Percentiles rank a stretch among this genome's conserved stretches.
These are phyloP conservation scores for Amblyopsis rosae DNA, from an alignment of 2,113 vertebrate genomes.

Conservation along the genomic window DNA sequence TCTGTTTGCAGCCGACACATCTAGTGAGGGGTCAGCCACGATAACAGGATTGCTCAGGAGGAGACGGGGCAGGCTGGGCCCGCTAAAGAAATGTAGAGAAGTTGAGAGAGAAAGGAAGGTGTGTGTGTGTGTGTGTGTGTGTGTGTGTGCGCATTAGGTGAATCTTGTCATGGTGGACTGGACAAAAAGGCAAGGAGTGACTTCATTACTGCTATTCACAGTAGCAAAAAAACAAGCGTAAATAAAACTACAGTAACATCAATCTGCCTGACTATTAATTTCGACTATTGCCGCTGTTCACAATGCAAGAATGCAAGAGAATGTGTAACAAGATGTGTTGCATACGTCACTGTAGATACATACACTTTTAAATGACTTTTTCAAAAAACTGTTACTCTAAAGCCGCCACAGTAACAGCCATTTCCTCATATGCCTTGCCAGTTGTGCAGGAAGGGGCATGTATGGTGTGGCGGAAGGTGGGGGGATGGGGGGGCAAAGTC, in stretches of 20 bases:
- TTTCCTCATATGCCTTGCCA: too few relatives aligned
- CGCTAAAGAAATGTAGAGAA: conserved; percentile 40
- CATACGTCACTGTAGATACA: too few relatives aligned
- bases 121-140: background rate
- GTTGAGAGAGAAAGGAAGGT: conserved; percentile 5
- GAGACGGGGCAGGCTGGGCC: conserved; percentile 38
- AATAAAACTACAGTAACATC: too few relatives aligned
- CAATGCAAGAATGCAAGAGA: too few relatives aligned
- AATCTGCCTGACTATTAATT: too few relatives aligned
- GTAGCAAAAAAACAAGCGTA: too few relatives aligned
- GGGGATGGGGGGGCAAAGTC: conserved; percentile 9
- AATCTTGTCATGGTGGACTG: conserved; percentile 16
- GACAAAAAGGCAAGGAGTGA: conserved; percentile 1
- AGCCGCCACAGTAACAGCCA: too few relatives aligned
- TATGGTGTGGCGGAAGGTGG: conserved; percentile 15
- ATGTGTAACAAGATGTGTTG: too few relatives aligned
- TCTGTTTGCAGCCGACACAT: conserved; percentile 72
- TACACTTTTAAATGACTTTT: too few relatives aligned
- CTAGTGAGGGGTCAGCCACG: conserved; percentile 60
- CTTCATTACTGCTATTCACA: background rate
- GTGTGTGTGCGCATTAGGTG: background rate
- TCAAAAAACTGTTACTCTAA: too few relatives aligned
- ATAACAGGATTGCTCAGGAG: conserved; percentile 69
- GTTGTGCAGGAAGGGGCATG: conserved; percentile 11
- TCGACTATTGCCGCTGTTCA: too few relatives aligned